Evolutionary conservation across 2,888 invertebrate genomes (phyloP).

Genomic region (Oscheius myriophilus): DNA sequence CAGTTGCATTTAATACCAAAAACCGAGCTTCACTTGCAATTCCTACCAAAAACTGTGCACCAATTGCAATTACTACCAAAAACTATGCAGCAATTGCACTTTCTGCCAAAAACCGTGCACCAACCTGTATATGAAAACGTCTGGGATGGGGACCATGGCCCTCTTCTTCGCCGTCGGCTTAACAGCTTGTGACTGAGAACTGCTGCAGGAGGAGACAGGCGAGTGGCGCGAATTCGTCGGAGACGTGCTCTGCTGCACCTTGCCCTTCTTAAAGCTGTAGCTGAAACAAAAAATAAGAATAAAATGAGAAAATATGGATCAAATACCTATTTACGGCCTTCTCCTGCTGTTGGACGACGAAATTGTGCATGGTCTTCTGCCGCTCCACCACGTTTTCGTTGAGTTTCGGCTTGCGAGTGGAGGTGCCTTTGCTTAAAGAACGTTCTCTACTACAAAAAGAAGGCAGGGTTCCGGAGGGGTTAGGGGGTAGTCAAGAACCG

Average conservation of each 20-base stretch:
- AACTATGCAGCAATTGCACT: too few species aligned
- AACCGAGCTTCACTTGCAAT: too few species aligned
- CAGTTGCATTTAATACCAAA: too few species aligned
- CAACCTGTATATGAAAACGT: conserved; percentile 29
- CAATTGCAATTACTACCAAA: too few species aligned
- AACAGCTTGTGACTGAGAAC: neutral
- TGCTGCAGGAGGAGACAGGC: conserved; percentile 45
- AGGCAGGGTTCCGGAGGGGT: too few species aligned
- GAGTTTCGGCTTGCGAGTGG: conserved; percentile 87
- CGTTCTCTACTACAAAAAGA: too few species aligned
- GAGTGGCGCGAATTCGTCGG: conserved; percentile 50
- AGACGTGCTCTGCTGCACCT: conserved; percentile 30
- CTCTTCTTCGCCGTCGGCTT: too few species aligned
- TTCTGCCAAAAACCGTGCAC: too few species aligned
- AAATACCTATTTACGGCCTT: conserved; percentile 38
- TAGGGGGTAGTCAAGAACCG: too few species aligned
- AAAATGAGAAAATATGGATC: conserved; percentile 25
- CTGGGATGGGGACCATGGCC: conserved; percentile 24
- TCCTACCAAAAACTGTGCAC: too few species aligned
- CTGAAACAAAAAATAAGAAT: neutral
- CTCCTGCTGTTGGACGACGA: conserved; percentile 71
- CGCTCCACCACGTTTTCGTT: conserved; percentile 96
- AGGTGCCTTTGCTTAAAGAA: conserved; percentile 80
- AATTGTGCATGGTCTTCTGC: conserved; percentile 81
- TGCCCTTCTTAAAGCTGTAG: conserved; percentile 1